Conservation (phyloP, 2,797 vertebrate genomes). For the Melanotaenia boesemani region DNA sequence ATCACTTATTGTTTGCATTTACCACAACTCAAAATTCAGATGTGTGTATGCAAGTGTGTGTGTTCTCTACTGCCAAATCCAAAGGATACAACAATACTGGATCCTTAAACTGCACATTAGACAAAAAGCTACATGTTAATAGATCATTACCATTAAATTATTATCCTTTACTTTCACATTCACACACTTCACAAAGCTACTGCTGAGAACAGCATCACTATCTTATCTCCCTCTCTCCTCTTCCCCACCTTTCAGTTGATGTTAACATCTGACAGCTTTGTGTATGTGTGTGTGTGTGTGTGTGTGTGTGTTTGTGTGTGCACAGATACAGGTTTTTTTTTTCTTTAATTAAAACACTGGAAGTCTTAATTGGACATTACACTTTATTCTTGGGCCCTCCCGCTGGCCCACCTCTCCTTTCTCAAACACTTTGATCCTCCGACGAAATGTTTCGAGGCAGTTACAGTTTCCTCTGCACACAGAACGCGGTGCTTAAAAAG, state of each 20-base stretch:
- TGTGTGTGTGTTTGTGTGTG: constrained; percentile 41
- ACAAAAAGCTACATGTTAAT: constrained; percentile 71
- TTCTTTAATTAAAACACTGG: constrained; percentile 77
- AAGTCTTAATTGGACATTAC: constrained; percentile 75
- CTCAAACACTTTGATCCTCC: constrained; percentile 68
- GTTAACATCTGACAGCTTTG: constrained; percentile 66
- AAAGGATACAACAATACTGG: constrained; percentile 45
- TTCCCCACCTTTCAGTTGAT: constrained; percentile 42
- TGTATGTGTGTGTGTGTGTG: constrained; percentile 25
- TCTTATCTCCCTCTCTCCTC: constrained; percentile 54
- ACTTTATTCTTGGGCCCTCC: constrained; percentile 54
- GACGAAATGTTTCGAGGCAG: constrained; percentile 61
- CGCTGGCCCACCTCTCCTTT: constrained; percentile 31
- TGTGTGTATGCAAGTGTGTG: constrained; percentile 28
- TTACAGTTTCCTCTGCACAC: constrained; percentile 54
- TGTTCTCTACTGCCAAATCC: constrained; percentile 40
- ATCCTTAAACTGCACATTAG: constrained; percentile 52
- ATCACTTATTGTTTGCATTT: constrained; percentile 69
- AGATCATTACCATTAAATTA: constrained; percentile 79
- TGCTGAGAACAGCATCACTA: constrained; percentile 66
- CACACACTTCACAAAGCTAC: constrained; percentile 60
- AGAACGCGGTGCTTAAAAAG: constrained; percentile 38
- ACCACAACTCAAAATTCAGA: constrained; percentile 46
- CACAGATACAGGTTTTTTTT: constrained; percentile 46
- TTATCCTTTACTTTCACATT: constrained; percentile 62